A percentile compares a stretch with the other conserved stretches of the same genome.
phyloP scores from a whole-genome alignment of 2,797 vertebrate species.

The Oreonectes daqikongensis region DNA sequence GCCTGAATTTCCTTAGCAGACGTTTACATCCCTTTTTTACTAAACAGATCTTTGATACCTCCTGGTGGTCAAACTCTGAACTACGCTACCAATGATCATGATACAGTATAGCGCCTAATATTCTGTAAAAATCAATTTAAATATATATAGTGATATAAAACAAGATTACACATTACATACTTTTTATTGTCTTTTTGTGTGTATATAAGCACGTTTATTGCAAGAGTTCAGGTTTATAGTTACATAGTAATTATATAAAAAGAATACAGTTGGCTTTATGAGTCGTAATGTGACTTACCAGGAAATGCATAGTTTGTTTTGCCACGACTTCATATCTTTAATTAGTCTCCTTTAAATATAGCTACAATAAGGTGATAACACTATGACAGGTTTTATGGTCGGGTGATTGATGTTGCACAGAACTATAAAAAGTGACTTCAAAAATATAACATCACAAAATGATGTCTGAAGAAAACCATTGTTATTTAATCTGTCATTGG shows the following conservation, averaged over 20 bases:
- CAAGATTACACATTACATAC: background rate
- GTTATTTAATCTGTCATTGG: background rate
- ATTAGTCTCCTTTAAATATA: constrained; percentile 2
- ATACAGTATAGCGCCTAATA: too few relatives aligned
- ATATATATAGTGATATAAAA: too few relatives aligned
- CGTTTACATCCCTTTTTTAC: background rate
- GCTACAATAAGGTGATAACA: background rate
- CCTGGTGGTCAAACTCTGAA: constrained; percentile 55
- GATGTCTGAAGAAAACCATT: background rate
- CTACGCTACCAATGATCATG: too few relatives aligned
- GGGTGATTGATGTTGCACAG: background rate
- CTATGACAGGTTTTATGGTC: background rate
- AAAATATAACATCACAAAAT: background rate
- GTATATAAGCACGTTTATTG: constrained; percentile 2
- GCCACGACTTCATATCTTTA: background rate
- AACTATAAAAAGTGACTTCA: background rate
- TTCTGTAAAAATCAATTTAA: too few relatives aligned
- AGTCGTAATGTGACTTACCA: background rate
- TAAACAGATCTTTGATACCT: constrained; percentile 53
- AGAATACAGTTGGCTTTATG: background rate
- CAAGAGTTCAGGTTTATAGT: constrained; percentile 61
- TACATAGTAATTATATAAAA: constrained; percentile 65
- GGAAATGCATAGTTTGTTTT: background rate
- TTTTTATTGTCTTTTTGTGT: background rate
- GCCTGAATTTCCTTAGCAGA: background rate